Evolutionary conservation across 1,140 invertebrate species (phyloP).

Genomic region (Drosophila arizonae): DNA sequence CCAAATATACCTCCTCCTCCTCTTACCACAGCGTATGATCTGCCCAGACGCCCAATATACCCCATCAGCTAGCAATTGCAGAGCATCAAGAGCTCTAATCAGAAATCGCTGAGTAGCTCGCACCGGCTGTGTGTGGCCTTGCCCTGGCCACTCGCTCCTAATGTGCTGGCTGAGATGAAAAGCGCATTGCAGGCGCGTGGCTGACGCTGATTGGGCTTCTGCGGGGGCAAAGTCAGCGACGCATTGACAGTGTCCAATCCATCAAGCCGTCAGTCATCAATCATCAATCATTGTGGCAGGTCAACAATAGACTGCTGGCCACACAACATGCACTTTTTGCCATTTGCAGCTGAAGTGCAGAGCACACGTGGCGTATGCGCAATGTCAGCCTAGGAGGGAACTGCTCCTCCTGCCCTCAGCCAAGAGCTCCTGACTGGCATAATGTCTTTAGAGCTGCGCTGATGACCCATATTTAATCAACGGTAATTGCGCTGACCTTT

Average conservation of each 20-base stretch:
- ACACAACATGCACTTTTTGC: conserved; percentile 11
- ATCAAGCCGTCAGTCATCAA: conserved; percentile 1
- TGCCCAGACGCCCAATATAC: neutral
- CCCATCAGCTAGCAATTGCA: neutral
- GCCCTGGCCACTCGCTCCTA: neutral
- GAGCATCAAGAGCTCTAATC: neutral
- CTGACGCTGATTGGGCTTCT: neutral
- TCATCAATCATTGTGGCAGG: conserved; percentile 2
- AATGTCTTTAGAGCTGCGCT: conserved; percentile 48
- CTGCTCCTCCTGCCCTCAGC: too few species aligned
- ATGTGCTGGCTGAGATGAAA: neutral
- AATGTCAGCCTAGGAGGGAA: conserved; percentile 28
- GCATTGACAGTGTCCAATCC: conserved; percentile 7
- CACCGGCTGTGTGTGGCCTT: neutral
- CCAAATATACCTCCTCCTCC: too few species aligned
- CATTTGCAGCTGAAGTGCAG: conserved; percentile 4
- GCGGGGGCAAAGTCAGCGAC: neutral
- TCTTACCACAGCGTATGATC: neutral
- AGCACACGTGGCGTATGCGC: conserved; percentile 42
- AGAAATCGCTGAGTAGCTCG: neutral
- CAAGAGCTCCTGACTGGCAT: conserved; percentile 45
- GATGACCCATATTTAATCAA: conserved; percentile 73
- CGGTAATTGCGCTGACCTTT: conserved; percentile 50
- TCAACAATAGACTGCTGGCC: neutral
- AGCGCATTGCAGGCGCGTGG: neutral